These are phyloP conservation scores for Liasis olivaceus DNA, from an alignment of 2,797 vertebrate genomes.

Conservation along the genomic window DNA sequence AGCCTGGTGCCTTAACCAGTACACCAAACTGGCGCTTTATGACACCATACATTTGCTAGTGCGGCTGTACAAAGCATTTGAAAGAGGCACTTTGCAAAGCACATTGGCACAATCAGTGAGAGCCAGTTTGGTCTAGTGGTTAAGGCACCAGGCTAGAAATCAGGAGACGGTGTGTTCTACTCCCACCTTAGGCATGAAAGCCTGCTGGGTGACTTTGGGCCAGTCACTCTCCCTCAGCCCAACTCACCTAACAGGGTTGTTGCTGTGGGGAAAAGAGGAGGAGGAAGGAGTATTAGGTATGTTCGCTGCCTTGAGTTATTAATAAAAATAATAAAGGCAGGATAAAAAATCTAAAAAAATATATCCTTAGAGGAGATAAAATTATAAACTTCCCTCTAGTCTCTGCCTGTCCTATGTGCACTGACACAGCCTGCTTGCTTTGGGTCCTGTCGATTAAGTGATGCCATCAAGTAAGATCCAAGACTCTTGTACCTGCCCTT, in stretches of 20 bases:
- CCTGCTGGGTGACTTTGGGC: too few relatives aligned
- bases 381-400: not conserved
- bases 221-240: too few relatives aligned
- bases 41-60: not conserved
- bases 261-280: too few relatives aligned
- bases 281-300: too few relatives aligned
- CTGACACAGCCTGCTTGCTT: not conserved
- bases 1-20: not conserved
- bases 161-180: too few relatives aligned
- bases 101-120: not conserved
- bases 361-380: not conserved
- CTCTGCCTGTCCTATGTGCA: not conserved
- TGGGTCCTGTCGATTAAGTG: not conserved
- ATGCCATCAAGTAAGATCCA: not conserved
- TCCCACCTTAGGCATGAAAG: too few relatives aligned
- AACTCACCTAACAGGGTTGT: too few relatives aligned
- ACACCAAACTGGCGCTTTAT: not conserved
- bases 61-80: not conserved
- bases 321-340: too few relatives aligned
- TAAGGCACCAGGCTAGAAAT: too few relatives aligned
- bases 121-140: too few relatives aligned
- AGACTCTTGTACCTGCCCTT: not conserved
- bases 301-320: too few relatives aligned
- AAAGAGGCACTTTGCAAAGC: not conserved
- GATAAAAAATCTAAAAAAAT: too few relatives aligned